Conservation (phyloP, 2,888 invertebrate genomes). For the Xanthorhoe spadicearia region DNA sequence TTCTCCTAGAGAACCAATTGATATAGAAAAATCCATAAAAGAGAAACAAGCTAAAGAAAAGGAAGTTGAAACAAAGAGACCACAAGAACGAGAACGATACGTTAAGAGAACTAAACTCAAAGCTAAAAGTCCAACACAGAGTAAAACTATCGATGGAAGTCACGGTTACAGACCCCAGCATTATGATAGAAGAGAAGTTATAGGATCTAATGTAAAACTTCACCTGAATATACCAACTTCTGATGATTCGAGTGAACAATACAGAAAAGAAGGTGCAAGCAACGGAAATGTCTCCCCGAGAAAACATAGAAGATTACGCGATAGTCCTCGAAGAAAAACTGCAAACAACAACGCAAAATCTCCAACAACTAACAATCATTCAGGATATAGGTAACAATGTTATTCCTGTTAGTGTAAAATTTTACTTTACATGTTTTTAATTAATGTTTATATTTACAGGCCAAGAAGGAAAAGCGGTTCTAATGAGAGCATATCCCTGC, state of each 20-base stretch:
- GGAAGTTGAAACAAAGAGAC: slow-evolving; percentile 69
- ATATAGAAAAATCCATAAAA: slow-evolving; percentile 72
- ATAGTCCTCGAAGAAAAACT: slow-evolving; percentile 88
- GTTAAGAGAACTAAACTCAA: slow-evolving; percentile 80
- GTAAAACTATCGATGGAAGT: slow-evolving; percentile 65
- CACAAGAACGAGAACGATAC: slow-evolving; percentile 76
- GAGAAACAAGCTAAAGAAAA: slow-evolving; percentile 73
- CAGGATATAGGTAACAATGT: slow-evolving; percentile 70
- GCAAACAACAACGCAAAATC: slow-evolving; percentile 83
- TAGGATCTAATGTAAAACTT: slow-evolving; percentile 81
- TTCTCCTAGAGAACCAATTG: slow-evolving; percentile 73
- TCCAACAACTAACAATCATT: slow-evolving; percentile 76
- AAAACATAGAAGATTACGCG: slow-evolving; percentile 86
- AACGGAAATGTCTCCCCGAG: slow-evolving; percentile 84
- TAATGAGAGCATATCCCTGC: slow-evolving; percentile 87
- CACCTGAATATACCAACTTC: slow-evolving; percentile 85
- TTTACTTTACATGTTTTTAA: not conserved
- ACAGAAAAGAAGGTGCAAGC: slow-evolving; percentile 75
- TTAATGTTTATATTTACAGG: slow-evolving; percentile 45
- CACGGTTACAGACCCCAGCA: slow-evolving; percentile 70
- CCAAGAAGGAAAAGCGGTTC: slow-evolving; percentile 81
- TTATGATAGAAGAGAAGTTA: slow-evolving; percentile 80
- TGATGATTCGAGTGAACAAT: slow-evolving; percentile 86
- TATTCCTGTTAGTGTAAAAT: not conserved
- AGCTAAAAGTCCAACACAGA: slow-evolving; percentile 80